phyloP scores from a whole-genome alignment of 2,888 invertebrate species.

The Smittia aterrima region DNA sequence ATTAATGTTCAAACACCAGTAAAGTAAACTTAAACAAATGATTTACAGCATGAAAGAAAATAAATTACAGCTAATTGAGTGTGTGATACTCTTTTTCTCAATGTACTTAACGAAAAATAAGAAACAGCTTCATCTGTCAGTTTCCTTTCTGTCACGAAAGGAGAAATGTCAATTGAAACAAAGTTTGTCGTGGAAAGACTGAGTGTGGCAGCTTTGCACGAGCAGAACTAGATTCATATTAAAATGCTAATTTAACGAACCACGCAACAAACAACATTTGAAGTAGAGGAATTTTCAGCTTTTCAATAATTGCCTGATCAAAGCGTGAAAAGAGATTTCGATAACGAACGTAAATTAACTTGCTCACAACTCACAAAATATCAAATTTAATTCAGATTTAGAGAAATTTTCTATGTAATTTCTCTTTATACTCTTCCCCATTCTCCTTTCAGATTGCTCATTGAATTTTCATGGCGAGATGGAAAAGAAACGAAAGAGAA shows the following conservation, averaged over 20 bases:
- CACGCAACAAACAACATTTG: not conserved
- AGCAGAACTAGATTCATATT: too few species aligned
- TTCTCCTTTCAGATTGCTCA: constrained; percentile 13
- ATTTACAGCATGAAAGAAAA: not conserved
- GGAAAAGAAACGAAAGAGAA: not conserved
- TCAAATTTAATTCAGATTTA: not conserved
- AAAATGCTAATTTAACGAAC: not conserved
- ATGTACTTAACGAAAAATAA: too few species aligned
- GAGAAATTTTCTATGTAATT: not conserved
- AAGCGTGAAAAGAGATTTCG: not conserved
- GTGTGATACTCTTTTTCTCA: not conserved
- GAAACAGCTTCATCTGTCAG: too few species aligned
- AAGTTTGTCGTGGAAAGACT: too few species aligned
- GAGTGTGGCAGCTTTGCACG: too few species aligned
- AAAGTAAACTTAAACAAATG: not conserved
- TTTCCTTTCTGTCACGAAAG: too few species aligned
- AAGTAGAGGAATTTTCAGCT: not conserved
- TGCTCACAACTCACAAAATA: not conserved
- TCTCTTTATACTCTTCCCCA: not conserved
- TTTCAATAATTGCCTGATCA: not conserved
- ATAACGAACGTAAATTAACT: not conserved
- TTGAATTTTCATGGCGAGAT: constrained; percentile 12
- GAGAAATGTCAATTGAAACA: too few species aligned
- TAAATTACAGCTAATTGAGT: not conserved
- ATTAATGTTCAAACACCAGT: not conserved